Conservation (phyloP, 2,888 invertebrate genomes). For the Andrena dorsata region DNA sequence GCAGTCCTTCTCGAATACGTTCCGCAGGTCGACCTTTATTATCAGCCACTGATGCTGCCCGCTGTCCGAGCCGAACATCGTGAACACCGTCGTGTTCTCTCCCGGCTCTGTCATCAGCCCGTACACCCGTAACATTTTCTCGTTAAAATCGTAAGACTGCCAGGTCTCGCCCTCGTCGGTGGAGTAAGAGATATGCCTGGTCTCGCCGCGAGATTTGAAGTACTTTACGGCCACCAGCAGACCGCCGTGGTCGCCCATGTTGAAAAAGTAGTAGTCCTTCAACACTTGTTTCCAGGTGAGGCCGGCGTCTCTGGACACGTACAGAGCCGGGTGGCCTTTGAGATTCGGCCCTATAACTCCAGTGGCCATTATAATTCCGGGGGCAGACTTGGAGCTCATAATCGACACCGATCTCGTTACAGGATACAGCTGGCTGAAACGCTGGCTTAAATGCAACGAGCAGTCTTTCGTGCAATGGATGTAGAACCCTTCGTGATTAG, state of each 20-base stretch:
- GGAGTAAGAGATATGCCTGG: constrained; percentile 93
- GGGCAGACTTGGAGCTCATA: constrained; percentile 94
- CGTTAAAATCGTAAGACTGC: constrained; percentile 90
- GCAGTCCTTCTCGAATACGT: constrained; percentile 88
- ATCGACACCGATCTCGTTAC: constrained; percentile 92
- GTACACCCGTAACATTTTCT: constrained; percentile 92
- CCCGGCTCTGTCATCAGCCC: constrained; percentile 97
- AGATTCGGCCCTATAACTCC: constrained; percentile 92
- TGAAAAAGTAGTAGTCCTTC: constrained; percentile 93
- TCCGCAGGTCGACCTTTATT: constrained; percentile 88
- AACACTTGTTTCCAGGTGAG: constrained; percentile 93
- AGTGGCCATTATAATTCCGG: constrained; percentile 95
- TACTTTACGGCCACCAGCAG: constrained; percentile 94
- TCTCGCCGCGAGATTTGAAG: constrained; percentile 91
- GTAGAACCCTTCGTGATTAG: constrained; percentile 89
- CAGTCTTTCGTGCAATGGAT: constrained; percentile 91
- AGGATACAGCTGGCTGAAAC: constrained; percentile 93
- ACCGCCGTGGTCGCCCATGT: constrained; percentile 96
- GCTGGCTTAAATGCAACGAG: constrained; percentile 94
- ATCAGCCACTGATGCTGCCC: constrained; percentile 95
- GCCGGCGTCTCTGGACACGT: constrained; percentile 93
- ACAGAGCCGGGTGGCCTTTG: constrained; percentile 93
- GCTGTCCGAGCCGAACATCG: constrained; percentile 94
- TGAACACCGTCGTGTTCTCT: constrained; percentile 96
- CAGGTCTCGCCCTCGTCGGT: constrained; percentile 94